A percentile compares a stretch with the other conserved stretches of the same genome.
Conservation (phyloP, 2,888 invertebrate species). For the Formica aserva region DNA sequence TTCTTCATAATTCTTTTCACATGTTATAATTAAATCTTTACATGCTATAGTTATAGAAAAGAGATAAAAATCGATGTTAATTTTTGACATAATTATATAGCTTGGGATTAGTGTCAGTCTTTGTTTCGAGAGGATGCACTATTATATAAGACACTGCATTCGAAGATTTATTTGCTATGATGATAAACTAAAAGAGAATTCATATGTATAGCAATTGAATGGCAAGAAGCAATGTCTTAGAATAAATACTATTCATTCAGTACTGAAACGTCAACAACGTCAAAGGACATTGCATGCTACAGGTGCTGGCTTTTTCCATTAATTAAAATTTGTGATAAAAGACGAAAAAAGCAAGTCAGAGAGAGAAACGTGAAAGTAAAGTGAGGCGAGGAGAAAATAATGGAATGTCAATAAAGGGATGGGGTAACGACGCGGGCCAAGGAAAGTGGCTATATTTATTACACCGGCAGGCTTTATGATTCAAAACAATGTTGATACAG, state of each 20-base stretch:
- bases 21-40: neutral
- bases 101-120: neutral
- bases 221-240: neutral
- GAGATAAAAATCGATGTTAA: neutral
- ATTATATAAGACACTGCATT: neutral
- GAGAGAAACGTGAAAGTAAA: neutral
- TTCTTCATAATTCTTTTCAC: neutral
- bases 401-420: slow-evolving; percentile 30
- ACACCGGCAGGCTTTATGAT: neutral
- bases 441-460: slow-evolving; percentile 21
- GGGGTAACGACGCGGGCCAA: neutral
- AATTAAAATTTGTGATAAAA: slow-evolving; percentile 1
- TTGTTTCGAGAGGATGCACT: neutral
- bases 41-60: neutral
- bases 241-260: neutral
- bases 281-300: neutral
- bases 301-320: neutral
- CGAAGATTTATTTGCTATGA: neutral
- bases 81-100: neutral
- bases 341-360: neutral
- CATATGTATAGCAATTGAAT: slow-evolving; percentile 8
- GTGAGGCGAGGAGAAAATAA: slow-evolving; percentile 29
- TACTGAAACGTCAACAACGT: neutral
- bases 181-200: neutral
- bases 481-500: slow-evolving; percentile 25